A percentile compares a stretch with the other conserved stretches of the same genome.
phyloP scores from a whole-genome alignment of 2,888 invertebrate genomes.

The Yponomeuta malinellus region DNA sequence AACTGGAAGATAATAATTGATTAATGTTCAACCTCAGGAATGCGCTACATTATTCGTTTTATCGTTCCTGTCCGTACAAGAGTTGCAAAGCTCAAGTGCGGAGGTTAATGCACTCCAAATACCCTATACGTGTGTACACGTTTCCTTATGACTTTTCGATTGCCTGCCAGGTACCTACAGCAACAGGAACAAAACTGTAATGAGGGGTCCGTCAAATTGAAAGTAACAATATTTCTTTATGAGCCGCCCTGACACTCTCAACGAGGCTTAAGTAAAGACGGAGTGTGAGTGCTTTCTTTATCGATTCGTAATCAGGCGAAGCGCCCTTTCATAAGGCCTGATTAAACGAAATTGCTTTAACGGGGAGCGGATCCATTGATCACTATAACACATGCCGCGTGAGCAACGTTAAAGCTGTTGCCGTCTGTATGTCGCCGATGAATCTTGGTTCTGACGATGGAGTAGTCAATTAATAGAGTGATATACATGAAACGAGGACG shows the following conservation, averaged over 20 bases:
- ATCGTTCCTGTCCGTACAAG: not conserved
- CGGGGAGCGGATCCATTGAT: slow-evolving; percentile 40
- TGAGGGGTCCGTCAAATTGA: slow-evolving; percentile 36
- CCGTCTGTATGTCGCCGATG: slow-evolving; percentile 12
- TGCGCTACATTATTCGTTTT: not conserved
- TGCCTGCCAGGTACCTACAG: slow-evolving; percentile 34
- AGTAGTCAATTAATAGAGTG: slow-evolving; percentile 44
- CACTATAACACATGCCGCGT: slow-evolving; percentile 22
- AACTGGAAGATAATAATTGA: slow-evolving; percentile 14
- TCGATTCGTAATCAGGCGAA: slow-evolving; percentile 48
- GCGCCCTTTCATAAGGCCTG: slow-evolving; percentile 46
- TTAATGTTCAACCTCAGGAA: slow-evolving; percentile 14
- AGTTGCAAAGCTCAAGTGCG: slow-evolving; percentile 10
- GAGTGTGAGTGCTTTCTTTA: slow-evolving; percentile 39
- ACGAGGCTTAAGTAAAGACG: slow-evolving; percentile 31
- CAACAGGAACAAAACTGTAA: slow-evolving; percentile 45
- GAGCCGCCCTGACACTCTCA: slow-evolving; percentile 40
- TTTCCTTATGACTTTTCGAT: slow-evolving; percentile 45
- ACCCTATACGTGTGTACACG: slow-evolving; percentile 31
- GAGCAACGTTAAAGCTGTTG: slow-evolving; percentile 4
- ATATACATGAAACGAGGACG: slow-evolving; percentile 34
- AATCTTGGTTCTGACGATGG: not conserved
- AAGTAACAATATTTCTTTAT: slow-evolving; percentile 40
- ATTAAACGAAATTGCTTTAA: slow-evolving; percentile 52
- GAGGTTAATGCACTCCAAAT: slow-evolving; percentile 48